phyloP scores from a whole-genome alignment of 1,140 invertebrate species.

The Asobara japonica region DNA sequence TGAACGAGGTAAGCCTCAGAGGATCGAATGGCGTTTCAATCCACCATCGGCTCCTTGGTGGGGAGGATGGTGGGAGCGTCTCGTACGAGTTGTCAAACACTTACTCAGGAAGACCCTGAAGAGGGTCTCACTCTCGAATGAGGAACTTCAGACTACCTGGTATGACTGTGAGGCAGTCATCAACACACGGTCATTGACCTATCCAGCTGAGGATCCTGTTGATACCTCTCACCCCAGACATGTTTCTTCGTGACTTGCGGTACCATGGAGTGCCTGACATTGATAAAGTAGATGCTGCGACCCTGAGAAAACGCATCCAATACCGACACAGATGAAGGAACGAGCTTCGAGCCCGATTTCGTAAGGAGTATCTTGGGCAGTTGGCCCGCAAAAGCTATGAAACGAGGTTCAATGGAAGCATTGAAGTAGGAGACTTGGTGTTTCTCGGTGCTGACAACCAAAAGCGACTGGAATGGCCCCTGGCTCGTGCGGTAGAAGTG shows the following conservation, averaged over 20 bases:
- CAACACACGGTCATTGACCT: conserved; percentile 50
- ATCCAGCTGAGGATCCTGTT: conserved; percentile 44
- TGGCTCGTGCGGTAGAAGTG: not conserved
- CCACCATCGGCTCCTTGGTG: conserved; percentile 59
- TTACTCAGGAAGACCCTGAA: conserved; percentile 45
- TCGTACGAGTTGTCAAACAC: conserved; percentile 48
- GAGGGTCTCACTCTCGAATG: conserved; percentile 42
- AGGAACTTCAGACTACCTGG: conserved; percentile 47
- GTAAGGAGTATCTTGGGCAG: conserved; percentile 42
- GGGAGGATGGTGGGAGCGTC: conserved; percentile 56
- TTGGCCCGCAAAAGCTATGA: conserved; percentile 29
- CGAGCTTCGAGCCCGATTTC: conserved; percentile 37
- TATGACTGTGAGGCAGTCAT: conserved; percentile 49
- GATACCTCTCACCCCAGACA: conserved; percentile 34
- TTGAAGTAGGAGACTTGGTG: conserved; percentile 38
- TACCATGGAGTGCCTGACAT: conserved; percentile 41
- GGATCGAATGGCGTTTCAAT: conserved; percentile 60
- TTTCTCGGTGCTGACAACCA: conserved; percentile 40
- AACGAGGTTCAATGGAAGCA: not conserved
- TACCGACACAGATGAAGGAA: conserved; percentile 30
- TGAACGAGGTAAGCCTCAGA: conserved; percentile 32
- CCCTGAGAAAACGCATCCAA: not conserved
- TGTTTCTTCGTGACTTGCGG: conserved; percentile 46
- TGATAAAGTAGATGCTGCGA: conserved; percentile 29
- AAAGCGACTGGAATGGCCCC: conserved; percentile 47